Evolutionary conservation across 2,113 vertebrate species (phyloP), one percentile per base, ranked within the genome.

Genomic region (Indicator maculatus): DNA sequence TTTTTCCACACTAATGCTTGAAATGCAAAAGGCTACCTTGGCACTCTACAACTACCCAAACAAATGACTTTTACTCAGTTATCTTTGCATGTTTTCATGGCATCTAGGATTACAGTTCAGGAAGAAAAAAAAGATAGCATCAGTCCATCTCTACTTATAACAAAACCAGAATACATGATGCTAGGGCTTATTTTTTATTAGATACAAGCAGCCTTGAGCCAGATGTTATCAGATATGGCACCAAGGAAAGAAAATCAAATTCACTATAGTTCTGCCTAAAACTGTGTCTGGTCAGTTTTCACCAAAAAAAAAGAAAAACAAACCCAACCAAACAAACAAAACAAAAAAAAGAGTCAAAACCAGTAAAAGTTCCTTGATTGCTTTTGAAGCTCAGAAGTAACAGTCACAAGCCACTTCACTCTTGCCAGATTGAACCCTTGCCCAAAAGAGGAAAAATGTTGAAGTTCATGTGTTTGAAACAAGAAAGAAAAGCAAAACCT

Each of bases 371-470:
- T 84, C 8, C n/a, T 88, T 80, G 56, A 60, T n/a, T 82, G 24
- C 45, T 71, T 63, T 89, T 76, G 55, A 72, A 91, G 20, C 33
- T 93, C 64, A 65, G 61, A 82, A 78, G 76, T 31, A 78, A 85
- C 27, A 85, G 20, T n/a, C 82, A 73, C 30, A 61, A 36, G 18
- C 6, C 13, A 61, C 28, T 84, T 91, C 58, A 53, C 18, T 73
- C 83, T 91, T 85, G 74, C 67, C 77, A 95, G 72, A 12, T 84
- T 91, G 87, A 95, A 91, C 3, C 4, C 33, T 36, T 84, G 61
- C 63, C 61, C 58, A 67, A 73, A 86, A n/a, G 36, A 64, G 17
- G 20, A 77, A 95, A 91, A 93, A 86, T 31, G 5, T 44, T 85
- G 24, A 59, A 56, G 31, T 50, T 89, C 24, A 64, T 15, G 4